phyloP scores from a whole-genome alignment of 2,888 invertebrate species.

The Oxyteleia sp. region DNA sequence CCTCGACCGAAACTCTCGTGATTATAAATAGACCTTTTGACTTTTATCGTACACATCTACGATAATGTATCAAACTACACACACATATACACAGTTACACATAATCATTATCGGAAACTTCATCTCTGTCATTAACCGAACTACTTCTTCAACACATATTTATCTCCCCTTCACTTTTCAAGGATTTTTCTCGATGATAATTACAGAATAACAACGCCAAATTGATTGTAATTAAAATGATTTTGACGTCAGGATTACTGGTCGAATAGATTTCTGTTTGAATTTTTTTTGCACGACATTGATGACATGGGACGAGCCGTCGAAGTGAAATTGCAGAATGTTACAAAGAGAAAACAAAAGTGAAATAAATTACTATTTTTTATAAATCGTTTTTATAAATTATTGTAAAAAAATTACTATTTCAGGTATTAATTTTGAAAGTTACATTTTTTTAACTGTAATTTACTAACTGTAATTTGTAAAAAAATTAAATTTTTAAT shows the following conservation, averaged over 20 bases:
- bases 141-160: constrained; percentile 8
- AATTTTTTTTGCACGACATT: too few relatives aligned
- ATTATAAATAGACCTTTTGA: constrained; percentile 8
- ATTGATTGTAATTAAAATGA: constrained; percentile 8
- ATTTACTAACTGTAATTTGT: too few relatives aligned
- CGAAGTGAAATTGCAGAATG: constrained; percentile 4
- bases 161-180: constrained; percentile 6
- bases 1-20: too few relatives aligned
- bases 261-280: not conserved
- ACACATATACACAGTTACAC: not conserved
- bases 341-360: too few relatives aligned
- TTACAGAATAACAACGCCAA: constrained; percentile 1
- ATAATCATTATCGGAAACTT: constrained; percentile 10
- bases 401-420: too few relatives aligned
- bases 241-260: constrained; percentile 2
- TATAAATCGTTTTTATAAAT: too few relatives aligned
- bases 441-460: too few relatives aligned
- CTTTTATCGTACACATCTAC: not conserved
- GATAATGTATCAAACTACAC: constrained; percentile 4
- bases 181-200: constrained; percentile 2
- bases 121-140: constrained; percentile 24
- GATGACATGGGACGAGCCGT: too few relatives aligned
- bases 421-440: too few relatives aligned
- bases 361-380: too few relatives aligned
- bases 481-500: too few relatives aligned